phyloP scores from a whole-genome alignment of 2,113 vertebrate genomes.

The Pogona vitticeps region DNA sequence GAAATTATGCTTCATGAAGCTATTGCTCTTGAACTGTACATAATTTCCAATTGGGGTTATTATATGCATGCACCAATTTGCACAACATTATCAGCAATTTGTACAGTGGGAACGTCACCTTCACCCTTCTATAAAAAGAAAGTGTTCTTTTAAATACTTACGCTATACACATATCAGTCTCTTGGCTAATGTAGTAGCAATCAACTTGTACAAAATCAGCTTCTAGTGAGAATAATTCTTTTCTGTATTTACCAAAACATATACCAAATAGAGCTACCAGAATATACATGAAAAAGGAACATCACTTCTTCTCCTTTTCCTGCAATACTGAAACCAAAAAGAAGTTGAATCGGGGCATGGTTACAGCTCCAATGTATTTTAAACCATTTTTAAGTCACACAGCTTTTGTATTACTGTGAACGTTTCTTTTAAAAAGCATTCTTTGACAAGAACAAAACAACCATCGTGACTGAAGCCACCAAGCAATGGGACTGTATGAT shows the following conservation, averaged over 20 bases:
- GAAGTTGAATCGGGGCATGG: neutral
- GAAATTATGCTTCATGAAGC: too few species aligned
- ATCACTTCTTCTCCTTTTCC: neutral
- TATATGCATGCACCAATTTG: conserved; percentile 26
- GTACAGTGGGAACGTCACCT: conserved; percentile 24
- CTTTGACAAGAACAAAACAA: too few species aligned
- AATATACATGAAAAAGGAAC: conserved; percentile 33
- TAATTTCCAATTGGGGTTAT: conserved; percentile 17
- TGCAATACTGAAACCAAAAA: conserved; percentile 41
- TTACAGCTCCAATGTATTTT: too few species aligned
- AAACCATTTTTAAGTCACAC: too few species aligned
- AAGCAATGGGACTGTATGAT: too few species aligned
- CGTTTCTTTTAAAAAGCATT: too few species aligned
- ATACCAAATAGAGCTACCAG: conserved; percentile 2
- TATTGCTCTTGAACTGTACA: conserved; percentile 31
- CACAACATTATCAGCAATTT: conserved; percentile 45
- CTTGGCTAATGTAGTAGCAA: conserved; percentile 54
- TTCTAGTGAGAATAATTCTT: conserved; percentile 43
- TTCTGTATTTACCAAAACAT: conserved; percentile 42
- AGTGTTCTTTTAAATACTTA: conserved; percentile 57
- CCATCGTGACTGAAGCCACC: too few species aligned
- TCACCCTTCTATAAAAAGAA: conserved; percentile 46
- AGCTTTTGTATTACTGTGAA: too few species aligned
- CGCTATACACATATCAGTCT: conserved; percentile 19
- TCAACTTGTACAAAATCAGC: conserved; percentile 45